Percentiles rank a stretch among this genome's conserved stretches.
These are phyloP conservation scores for Apomyelois bistriatella DNA, from an alignment of 2,888 invertebrate genomes.

Conservation along the genomic window DNA sequence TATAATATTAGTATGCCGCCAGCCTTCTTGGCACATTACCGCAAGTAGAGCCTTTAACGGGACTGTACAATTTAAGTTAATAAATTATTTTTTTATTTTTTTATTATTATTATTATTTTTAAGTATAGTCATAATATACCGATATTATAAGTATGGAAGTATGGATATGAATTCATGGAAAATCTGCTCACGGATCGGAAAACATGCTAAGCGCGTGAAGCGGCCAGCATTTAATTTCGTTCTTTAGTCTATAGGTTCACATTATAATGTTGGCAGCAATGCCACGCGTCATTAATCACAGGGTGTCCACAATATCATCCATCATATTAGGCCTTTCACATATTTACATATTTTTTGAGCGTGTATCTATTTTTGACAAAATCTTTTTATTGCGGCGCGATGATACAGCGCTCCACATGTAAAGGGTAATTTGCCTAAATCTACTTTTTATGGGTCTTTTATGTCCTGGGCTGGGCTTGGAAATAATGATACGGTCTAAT, in stretches of 20 bases:
- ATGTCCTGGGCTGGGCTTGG: background rate
- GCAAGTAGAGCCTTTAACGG: too few species aligned
- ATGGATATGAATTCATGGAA: too few species aligned
- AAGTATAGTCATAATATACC: too few species aligned
- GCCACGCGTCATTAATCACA: conserved; percentile 26
- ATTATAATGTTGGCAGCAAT: conserved; percentile 22
- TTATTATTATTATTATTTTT: too few species aligned
- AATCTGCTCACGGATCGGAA: too few species aligned
- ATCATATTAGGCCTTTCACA: conserved; percentile 26
- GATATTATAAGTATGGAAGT: too few species aligned
- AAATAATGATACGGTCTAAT: background rate
- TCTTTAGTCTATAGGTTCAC: background rate
- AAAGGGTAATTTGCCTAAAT: conserved; percentile 16
- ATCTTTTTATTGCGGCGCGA: conserved; percentile 22
- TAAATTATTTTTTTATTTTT: too few species aligned
- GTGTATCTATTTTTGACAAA: conserved; percentile 22
- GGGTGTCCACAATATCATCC: conserved; percentile 22
- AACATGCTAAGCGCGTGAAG: too few species aligned
- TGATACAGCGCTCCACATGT: conserved; percentile 18
- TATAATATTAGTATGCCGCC: too few species aligned
- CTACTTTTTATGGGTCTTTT: conserved; percentile 15
- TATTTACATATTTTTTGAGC: conserved; percentile 30
- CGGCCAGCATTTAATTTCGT: conserved; percentile 11
- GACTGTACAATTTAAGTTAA: too few species aligned
- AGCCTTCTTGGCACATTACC: too few species aligned